Conservation (phyloP, 2,888 invertebrate genomes). For the Clistopyga incitator region DNA sequence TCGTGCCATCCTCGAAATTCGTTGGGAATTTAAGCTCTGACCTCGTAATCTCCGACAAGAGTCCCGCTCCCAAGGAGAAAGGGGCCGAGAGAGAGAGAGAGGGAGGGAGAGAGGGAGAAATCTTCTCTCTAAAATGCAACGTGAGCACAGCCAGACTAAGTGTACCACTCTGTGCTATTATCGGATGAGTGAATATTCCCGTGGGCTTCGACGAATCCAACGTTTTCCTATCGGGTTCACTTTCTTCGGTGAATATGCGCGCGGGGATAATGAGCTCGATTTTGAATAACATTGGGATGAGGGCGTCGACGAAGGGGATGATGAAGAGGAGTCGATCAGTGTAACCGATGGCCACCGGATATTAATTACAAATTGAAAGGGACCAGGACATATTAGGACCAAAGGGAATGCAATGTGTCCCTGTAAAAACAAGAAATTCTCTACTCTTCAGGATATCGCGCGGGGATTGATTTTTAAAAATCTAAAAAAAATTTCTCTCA, state of each 20-base stretch:
- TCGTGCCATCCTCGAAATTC: constrained; percentile 61
- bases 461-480: too few species aligned
- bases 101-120: too few species aligned
- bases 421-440: too few species aligned
- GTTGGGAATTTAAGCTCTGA: constrained; percentile 68
- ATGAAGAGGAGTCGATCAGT: not conserved
- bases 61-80: constrained; percentile 44
- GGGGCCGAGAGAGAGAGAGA: constrained; percentile 41
- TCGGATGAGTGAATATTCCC: constrained; percentile 61
- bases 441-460: too few species aligned
- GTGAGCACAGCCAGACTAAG: constrained; percentile 47
- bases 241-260: constrained; percentile 3
- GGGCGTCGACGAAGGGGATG: too few species aligned
- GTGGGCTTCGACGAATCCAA: constrained; percentile 26
- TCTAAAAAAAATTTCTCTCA: too few species aligned
- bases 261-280: not conserved
- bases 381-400: too few species aligned
- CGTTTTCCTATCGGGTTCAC: constrained; percentile 20
- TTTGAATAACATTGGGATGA: too few species aligned
- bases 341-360: not conserved
- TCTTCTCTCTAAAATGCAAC: constrained; percentile 58
- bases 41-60: constrained; percentile 64
- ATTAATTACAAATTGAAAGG: too few species aligned
- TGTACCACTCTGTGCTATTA: constrained; percentile 50
- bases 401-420: too few species aligned